Percentiles rank a stretch among this genome's conserved stretches.
phyloP scores from a whole-genome alignment of 2,113 vertebrate genomes.

The Dunckerocampus dactyliophorus region DNA sequence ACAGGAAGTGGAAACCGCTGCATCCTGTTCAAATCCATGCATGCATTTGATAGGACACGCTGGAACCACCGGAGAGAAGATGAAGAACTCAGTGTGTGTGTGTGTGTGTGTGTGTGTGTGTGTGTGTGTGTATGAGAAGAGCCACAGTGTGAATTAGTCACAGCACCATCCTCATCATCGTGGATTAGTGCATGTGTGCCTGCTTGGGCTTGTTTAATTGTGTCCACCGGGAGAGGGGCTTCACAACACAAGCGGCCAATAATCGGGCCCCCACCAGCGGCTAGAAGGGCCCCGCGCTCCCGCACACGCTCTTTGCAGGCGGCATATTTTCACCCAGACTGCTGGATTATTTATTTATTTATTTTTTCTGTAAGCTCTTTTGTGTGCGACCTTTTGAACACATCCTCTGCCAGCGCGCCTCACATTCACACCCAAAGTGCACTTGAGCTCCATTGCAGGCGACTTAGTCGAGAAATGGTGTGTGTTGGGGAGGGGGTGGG shows the following conservation, averaged over 20 bases:
- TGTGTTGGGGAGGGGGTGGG: no score
- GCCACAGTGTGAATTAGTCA: conserved; percentile 28
- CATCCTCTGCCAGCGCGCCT: background rate
- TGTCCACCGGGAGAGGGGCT: conserved; percentile 34
- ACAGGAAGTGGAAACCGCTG: background rate
- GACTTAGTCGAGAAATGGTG: conserved; percentile 16
- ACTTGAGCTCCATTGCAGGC: conserved; percentile 33
- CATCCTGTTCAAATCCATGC: background rate
- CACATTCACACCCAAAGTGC: conserved; percentile 28
- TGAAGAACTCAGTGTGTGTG: background rate
- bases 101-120: background rate
- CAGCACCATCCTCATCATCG: conserved; percentile 24
- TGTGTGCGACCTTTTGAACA: conserved; percentile 13
- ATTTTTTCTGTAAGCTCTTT: conserved; percentile 25
- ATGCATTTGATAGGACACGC: background rate
- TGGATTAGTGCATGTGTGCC: background rate
- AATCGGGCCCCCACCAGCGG: conserved; percentile 17
- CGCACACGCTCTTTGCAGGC: background rate
- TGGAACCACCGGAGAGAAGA: background rate
- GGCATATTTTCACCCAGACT: background rate
- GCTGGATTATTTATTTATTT: conserved; percentile 6
- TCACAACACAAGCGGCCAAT: conserved; percentile 24
- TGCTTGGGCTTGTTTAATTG: conserved; percentile 47
- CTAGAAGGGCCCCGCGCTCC: background rate
- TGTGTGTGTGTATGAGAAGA: background rate